Base-by-base conservation (phyloP, 2,797 vertebrate genomes). In the Tenualosa ilisha region DNA sequence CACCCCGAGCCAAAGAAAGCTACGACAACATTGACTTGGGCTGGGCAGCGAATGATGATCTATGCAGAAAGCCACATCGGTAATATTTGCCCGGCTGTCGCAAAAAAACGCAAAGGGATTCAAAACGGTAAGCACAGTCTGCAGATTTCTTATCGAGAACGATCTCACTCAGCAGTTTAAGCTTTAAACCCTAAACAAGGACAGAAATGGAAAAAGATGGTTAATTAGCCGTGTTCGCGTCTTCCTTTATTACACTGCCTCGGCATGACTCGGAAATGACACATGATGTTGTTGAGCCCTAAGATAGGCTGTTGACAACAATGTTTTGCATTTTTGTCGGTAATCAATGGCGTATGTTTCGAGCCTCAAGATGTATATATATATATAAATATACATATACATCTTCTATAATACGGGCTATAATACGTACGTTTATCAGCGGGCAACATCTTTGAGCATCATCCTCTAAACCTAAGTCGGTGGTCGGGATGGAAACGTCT, bases 1-100 rank as follows among this genome's bases (percentile, higher is more conserved):
- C 95, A 90, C 91, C 92, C 9, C 82, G 92, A 85, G 94, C 88
- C 89, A 75, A 90, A 92, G 89, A 85, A 88, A 0, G 83, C 0
- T 84, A 6, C 82, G 0, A 82, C 88, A 15, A 0, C 31, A 24
- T 46, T 89, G 63, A 89, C 87, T 20, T 51, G 93, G 94, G 93
- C 86, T 91, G 93, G 94, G 94, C 92, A 88, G 89, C 82, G 82
- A 85, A 84, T 56, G 82, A 84, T 72, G 22, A 84, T 82, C 88
- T 75, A 82, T 83, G 81, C 89, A 65, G 31, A 79, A 89, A 88
- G 84, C 88, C 59, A 82, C 81, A 85, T 81, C 85, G 65, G 85
- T 68, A 83, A 81, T 54, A 31, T 84, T 85, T 79, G 59, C 6
- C 59, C 11, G 59, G 8, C 72, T 79, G 40, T 20, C 37, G 72